Evolutionary conservation across 2,797 vertebrate species (phyloP).

Genomic region (Sylvilagus floridanus): DNA sequence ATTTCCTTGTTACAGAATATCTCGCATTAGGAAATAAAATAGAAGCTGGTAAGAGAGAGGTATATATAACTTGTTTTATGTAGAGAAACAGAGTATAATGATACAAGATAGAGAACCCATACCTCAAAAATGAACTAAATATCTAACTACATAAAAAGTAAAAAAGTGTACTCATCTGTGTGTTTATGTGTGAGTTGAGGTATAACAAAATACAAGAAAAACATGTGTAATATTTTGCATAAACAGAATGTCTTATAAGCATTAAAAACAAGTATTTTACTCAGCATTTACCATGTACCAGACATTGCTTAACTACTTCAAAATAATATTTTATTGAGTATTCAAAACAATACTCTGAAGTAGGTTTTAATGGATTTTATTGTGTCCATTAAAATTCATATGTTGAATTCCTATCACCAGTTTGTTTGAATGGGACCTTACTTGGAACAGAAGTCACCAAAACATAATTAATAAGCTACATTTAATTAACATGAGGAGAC

Average conservation of each 20-base stretch:
- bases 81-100: not conserved
- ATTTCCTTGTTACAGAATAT: not conserved
- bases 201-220: not conserved
- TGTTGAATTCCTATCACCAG: not conserved
- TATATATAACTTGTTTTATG: not conserved
- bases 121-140: not conserved
- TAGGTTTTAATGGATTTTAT: not conserved
- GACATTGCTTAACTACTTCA: not conserved
- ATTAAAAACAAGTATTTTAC: not conserved
- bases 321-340: not conserved
- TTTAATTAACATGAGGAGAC: not conserved
- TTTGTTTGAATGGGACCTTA: not conserved
- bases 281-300: not conserved
- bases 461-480: not conserved
- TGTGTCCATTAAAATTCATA: not conserved
- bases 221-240: not conserved
- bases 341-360: not conserved
- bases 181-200: fast-evolving
- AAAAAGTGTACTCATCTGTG: not conserved
- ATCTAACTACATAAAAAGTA: not conserved
- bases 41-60: not conserved
- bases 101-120: not conserved
- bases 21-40: not conserved
- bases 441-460: not conserved
- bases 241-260: not conserved